These are phyloP conservation scores for Spilogale gracilis DNA, from an alignment of 2,113 vertebrate genomes.

Conservation along the genomic window DNA sequence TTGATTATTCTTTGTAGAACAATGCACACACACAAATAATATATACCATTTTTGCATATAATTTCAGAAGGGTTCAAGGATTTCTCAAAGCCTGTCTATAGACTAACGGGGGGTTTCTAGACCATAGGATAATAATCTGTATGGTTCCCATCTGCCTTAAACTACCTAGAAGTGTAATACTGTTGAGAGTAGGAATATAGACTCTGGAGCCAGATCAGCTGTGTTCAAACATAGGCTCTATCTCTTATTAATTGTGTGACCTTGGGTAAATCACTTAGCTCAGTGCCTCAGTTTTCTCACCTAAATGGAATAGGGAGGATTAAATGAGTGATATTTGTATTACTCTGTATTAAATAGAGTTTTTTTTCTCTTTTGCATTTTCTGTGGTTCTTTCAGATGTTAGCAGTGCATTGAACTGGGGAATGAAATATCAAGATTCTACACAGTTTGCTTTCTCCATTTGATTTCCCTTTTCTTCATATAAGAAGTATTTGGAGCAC, in stretches of 20 bases:
- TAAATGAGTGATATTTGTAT: constrained; percentile 43
- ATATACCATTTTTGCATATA: neutral
- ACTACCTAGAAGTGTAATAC: neutral
- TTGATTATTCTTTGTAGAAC: constrained; percentile 45
- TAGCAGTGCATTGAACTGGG: constrained; percentile 3
- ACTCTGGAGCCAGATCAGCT: neutral
- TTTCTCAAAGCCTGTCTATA: neutral
- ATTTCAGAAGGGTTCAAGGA: neutral
- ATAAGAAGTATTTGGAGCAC: neutral
- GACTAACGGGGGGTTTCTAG: neutral
- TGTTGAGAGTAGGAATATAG: neutral
- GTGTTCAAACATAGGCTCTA: neutral
- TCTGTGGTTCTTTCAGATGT: neutral
- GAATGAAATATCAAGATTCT: constrained; percentile 31
- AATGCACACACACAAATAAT: neutral
- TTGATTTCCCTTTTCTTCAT: neutral
- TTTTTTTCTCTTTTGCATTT: constrained; percentile 28
- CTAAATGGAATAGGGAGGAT: neutral
- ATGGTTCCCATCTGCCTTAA: neutral
- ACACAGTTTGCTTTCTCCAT: neutral
- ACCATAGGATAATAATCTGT: neutral
- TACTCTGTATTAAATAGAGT: constrained; percentile 26
- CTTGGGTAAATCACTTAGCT: neutral
- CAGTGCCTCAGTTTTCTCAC: neutral
- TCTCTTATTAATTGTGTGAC: constrained; percentile 10